Evolutionary conservation across 2,113 vertebrate species (phyloP).

Genomic region (Mustela nigripes): DNA sequence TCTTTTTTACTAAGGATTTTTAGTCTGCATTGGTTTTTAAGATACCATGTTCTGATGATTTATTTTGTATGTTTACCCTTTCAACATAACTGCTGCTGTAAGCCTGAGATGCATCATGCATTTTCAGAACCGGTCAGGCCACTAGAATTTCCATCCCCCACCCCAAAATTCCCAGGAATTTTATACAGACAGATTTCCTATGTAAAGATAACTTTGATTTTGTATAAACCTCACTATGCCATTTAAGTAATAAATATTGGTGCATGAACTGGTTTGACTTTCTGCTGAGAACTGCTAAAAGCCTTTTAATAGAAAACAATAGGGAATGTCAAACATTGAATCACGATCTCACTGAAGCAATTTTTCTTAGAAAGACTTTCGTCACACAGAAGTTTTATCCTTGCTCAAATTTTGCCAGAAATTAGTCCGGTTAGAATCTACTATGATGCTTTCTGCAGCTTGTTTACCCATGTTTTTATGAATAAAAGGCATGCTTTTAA

Average conservation of each 20-base stretch:
- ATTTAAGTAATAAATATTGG: constrained; percentile 70
- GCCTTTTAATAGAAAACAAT: constrained; percentile 83
- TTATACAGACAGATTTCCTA: constrained; percentile 28
- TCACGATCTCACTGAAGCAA: constrained; percentile 54
- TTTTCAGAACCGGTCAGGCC: constrained; percentile 63
- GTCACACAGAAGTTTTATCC: constrained; percentile 65
- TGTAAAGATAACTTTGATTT: constrained; percentile 70
- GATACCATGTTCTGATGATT: constrained; percentile 58
- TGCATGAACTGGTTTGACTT: constrained; percentile 70
- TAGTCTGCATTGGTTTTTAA: constrained; percentile 36
- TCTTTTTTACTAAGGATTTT: constrained; percentile 1
- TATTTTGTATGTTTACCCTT: constrained; percentile 64
- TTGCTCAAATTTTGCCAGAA: constrained; percentile 67
- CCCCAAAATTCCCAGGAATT: constrained; percentile 40
- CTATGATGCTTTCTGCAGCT: neutral
- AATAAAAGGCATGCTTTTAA: constrained; percentile 36
- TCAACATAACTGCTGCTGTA: constrained; percentile 62
- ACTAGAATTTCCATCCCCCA: constrained; percentile 51
- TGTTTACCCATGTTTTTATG: constrained; percentile 38
- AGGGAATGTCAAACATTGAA: constrained; percentile 74
- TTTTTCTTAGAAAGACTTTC: constrained; percentile 77
- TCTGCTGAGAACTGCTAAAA: constrained; percentile 77
- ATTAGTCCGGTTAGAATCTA: constrained; percentile 59
- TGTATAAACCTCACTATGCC: constrained; percentile 47
- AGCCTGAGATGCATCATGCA: neutral